A percentile compares a stretch with the other conserved stretches of the same genome.
phyloP scores from a whole-genome alignment of 2,888 invertebrate species.

The Mamestra brassicae region DNA sequence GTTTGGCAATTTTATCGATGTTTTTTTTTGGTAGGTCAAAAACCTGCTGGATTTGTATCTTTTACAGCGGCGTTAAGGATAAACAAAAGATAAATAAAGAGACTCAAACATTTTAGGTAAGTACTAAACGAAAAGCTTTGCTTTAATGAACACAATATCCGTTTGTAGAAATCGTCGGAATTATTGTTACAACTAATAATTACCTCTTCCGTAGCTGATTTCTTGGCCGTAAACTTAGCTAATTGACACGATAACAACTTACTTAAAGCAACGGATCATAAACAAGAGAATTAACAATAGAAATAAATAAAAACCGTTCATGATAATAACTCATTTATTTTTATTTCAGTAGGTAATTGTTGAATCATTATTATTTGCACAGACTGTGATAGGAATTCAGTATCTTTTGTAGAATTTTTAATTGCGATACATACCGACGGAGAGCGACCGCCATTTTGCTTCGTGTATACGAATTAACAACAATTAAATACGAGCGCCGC shows the following conservation, averaged over 20 bases:
- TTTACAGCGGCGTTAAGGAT: neutral
- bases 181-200: neutral
- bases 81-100: neutral
- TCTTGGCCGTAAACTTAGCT: constrained; percentile 17
- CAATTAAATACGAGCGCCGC: constrained; percentile 77
- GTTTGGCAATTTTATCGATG: constrained; percentile 30
- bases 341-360: constrained; percentile 28
- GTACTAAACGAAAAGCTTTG: neutral
- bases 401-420: constrained; percentile 58
- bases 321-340: constrained; percentile 24
- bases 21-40: neutral
- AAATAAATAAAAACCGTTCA: constrained; percentile 37
- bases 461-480: constrained; percentile 66
- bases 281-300: constrained; percentile 25
- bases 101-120: neutral
- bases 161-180: constrained; percentile 8
- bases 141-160: neutral
- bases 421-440: constrained; percentile 60
- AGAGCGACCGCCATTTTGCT: constrained; percentile 57
- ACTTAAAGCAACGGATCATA: constrained; percentile 14
- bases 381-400: constrained; percentile 54
- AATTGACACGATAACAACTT: constrained; percentile 42
- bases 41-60: too few species aligned
- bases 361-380: constrained; percentile 31
- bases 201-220: constrained; percentile 17